A percentile compares a stretch with the other conserved stretches of the same genome.
Conservation (phyloP, 1,140 invertebrate species). For the Proctacanthus coquilletti region DNA sequence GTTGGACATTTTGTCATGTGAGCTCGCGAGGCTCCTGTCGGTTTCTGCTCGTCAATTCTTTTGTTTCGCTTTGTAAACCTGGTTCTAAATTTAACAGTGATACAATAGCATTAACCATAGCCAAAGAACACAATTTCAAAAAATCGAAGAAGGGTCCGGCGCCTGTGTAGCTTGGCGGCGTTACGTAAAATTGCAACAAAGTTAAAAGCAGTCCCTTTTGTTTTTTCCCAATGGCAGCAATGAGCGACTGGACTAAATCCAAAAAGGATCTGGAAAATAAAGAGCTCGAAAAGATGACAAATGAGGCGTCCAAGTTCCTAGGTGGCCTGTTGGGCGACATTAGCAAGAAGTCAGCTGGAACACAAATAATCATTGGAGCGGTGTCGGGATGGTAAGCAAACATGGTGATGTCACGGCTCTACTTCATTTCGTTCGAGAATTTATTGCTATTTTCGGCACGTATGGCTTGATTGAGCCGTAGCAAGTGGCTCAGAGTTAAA, state of each 20-base stretch:
- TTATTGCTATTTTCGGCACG: background rate
- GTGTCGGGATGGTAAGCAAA: constrained; percentile 67
- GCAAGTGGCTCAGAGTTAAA: background rate
- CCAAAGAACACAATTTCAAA: too few relatives aligned
- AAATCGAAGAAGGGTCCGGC: too few relatives aligned
- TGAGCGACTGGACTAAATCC: background rate
- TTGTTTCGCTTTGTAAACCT: too few relatives aligned
- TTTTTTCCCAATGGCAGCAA: constrained; percentile 26
- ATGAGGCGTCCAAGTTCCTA: constrained; percentile 48
- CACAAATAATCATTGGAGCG: constrained; percentile 73
- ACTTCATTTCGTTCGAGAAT: background rate
- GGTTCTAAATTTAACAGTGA: too few relatives aligned
- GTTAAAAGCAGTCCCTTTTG: too few relatives aligned
- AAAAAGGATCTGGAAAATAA: constrained; percentile 15
- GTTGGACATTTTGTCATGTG: too few relatives aligned
- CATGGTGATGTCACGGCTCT: background rate
- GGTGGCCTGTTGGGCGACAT: constrained; percentile 62
- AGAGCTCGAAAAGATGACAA: constrained; percentile 41
- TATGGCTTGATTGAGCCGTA: too few relatives aligned
- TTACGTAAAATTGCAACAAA: too few relatives aligned
- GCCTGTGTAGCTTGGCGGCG: too few relatives aligned
- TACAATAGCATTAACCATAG: too few relatives aligned
- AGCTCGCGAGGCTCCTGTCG: too few relatives aligned
- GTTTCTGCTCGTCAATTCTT: too few relatives aligned
- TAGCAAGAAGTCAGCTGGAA: constrained; percentile 65